phyloP scores from a whole-genome alignment of 2,888 invertebrate species.

The Pachymerium ferrugineum region DNA sequence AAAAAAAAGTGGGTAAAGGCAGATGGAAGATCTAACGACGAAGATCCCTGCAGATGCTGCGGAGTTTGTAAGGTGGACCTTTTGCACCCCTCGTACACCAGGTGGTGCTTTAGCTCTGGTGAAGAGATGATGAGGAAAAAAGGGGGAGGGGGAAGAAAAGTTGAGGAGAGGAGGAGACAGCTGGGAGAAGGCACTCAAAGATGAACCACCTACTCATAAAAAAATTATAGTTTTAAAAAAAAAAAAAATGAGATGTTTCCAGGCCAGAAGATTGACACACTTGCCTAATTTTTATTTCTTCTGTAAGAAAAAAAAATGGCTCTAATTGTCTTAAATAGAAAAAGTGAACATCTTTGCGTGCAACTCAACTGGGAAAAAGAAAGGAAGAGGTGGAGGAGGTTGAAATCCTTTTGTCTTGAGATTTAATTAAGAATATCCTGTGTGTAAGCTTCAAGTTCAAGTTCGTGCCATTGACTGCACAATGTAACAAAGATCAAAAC shows the following conservation, averaged over 20 bases:
- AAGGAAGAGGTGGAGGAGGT: neutral
- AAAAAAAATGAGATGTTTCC: neutral
- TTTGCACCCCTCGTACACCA: slow-evolving; percentile 3
- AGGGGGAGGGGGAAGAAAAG: slow-evolving; percentile 25
- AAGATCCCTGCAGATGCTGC: neutral
- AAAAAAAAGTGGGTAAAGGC: neutral
- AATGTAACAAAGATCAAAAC: too few relatives aligned
- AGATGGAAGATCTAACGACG: neutral
- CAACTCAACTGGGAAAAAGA: neutral
- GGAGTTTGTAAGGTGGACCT: slow-evolving; percentile 8
- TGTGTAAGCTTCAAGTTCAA: slow-evolving; percentile 27
- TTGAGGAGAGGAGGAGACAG: slow-evolving; percentile 14
- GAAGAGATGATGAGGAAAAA: slow-evolving; percentile 4
- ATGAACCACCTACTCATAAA: neutral
- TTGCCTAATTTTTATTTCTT: neutral
- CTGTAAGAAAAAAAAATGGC: neutral
- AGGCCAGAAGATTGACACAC: neutral
- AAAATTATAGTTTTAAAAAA: neutral
- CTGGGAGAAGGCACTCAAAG: slow-evolving; percentile 17
- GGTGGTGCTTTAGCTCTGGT: slow-evolving; percentile 13
- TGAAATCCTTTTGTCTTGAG: slow-evolving; percentile 7
- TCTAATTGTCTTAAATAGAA: too few relatives aligned
- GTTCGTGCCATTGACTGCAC: slow-evolving; percentile 3
- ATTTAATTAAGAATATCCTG: slow-evolving; percentile 27
- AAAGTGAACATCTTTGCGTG: neutral